Base-by-base conservation (phyloP, 2,113 vertebrate species). In the Megalops atlanticus region DNA sequence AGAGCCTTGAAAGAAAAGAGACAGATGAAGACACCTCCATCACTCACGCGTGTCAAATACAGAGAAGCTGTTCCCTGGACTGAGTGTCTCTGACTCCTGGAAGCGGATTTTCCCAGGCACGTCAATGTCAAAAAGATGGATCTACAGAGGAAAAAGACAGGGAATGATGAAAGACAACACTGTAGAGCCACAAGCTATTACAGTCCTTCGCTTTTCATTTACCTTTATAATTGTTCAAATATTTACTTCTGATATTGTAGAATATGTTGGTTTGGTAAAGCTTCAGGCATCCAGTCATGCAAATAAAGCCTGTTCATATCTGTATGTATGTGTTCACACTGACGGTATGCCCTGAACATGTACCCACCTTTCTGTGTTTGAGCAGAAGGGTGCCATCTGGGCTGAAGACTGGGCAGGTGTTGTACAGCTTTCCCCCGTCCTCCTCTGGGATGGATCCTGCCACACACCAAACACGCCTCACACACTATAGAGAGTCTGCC, bases 101-200 rank as follows among this genome's bases (percentile, higher is more conserved):
- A 99, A 99, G 80, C 93, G 88, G 84, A 99, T 98, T 90, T 97
- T 98, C 78, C 97, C 97, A 3, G 98, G 97, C 83, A 99, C 90
- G 77, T 98, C 88, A 78, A 99, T 98, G 89, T 99, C 96, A 91
- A 99, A 99, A 74, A 99, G 94, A 89, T 99, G 98, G 85, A 99
- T 96, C 98, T 99, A 89, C 40, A 77, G 43, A 43, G n/a, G 76
- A 36, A 70, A 38, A 15, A 58, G 3, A 8, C 1, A 52, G 4
- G 35, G 27, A n/a, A n/a, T n/a, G n/a, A 74, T n/a, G 35, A 64
- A 16, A 3, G 8, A 58, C 1, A 35, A 24, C 2, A 76, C 15
- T 52, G 31, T n/a, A 31, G 3, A 54, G 40, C 52, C 0, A 35
- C 33, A 41, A 10, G 10, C 40, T 10, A n/a, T 71, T 31, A 64